Evolutionary conservation across 2,797 vertebrate genomes (phyloP).

Genomic region (Ptychobarbus kaznakovi): DNA sequence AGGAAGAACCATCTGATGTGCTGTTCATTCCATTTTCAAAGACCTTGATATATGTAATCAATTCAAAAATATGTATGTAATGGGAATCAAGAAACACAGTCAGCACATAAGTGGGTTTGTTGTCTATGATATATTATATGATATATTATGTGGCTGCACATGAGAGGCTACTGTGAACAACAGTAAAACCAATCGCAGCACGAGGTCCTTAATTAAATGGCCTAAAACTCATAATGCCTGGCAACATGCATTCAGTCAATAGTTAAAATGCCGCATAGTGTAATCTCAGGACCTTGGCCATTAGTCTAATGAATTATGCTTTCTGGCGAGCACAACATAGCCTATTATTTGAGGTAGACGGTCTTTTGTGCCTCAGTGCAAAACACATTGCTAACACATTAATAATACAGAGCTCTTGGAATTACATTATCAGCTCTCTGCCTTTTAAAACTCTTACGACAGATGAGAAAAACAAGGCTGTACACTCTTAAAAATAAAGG

Average conservation of each 20-base stretch:
- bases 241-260: constrained; percentile 18
- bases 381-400: constrained; percentile 26
- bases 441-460: constrained; percentile 47
- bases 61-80: neutral
- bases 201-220: constrained; percentile 18
- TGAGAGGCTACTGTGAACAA: neutral
- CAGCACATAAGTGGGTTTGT: neutral
- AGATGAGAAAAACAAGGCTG: constrained; percentile 41
- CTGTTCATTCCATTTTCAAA: neutral
- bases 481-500: no score
- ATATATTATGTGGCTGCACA: constrained; percentile 9
- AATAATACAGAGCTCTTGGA: constrained; percentile 26
- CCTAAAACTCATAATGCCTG: constrained; percentile 31
- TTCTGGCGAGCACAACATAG: neutral
- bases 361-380: constrained; percentile 44
- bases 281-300: constrained; percentile 30
- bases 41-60: neutral
- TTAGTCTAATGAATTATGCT: constrained; percentile 39
- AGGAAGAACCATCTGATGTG: neutral
- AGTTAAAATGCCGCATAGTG: neutral
- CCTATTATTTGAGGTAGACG: neutral
- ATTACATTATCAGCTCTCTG: constrained; percentile 21
- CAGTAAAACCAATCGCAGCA: constrained; percentile 1
- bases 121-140: neutral
- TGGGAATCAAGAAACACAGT: neutral